phyloP scores from a whole-genome alignment of 35 echinoderm and acorn worm species.

The Apostichopus californicus region DNA sequence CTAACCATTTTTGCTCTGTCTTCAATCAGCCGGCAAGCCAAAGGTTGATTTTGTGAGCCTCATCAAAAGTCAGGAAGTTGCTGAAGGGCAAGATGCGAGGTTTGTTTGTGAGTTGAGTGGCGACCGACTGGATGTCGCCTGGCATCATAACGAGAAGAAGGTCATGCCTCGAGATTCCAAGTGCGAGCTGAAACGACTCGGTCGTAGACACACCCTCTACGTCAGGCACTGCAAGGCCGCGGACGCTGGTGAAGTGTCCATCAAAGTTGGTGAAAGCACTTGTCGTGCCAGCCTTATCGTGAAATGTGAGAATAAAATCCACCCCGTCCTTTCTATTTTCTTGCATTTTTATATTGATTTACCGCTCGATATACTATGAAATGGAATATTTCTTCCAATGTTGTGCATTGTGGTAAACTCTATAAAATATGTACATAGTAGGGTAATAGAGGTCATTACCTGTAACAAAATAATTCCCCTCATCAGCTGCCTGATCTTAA shows the following conservation, averaged over 20 bases:
- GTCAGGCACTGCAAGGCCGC: slow-evolving; percentile 69
- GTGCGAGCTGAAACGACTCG: slow-evolving; percentile 80
- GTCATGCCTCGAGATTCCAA: slow-evolving; percentile 71
- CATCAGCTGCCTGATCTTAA: no score
- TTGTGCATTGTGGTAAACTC: no score
- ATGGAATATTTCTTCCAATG: no score
- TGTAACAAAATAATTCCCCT: no score
- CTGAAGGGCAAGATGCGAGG: slow-evolving; percentile 78
- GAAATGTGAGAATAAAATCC: slow-evolving; percentile 60
- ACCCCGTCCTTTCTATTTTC: no score
- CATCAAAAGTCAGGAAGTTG: slow-evolving; percentile 82
- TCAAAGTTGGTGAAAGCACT: slow-evolving; percentile 71
- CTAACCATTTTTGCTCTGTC: background rate
- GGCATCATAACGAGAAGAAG: slow-evolving; percentile 81
- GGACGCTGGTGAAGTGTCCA: slow-evolving; percentile 72
- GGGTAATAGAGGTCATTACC: no score
- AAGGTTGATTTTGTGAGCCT: slow-evolving; percentile 88
- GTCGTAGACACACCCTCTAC: slow-evolving; percentile 69
- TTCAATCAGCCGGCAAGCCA: slow-evolving; percentile 78
- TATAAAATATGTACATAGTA: no score
- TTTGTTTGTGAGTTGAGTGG: slow-evolving; percentile 80
- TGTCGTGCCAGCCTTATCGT: slow-evolving; percentile 75
- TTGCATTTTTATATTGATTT: no score
- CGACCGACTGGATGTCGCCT: slow-evolving; percentile 66
- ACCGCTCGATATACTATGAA: no score